A percentile compares a stretch with the other conserved stretches of the same genome.
phyloP scores from a whole-genome alignment of 2,888 invertebrate species.

The Syrphus vitripennis region DNA sequence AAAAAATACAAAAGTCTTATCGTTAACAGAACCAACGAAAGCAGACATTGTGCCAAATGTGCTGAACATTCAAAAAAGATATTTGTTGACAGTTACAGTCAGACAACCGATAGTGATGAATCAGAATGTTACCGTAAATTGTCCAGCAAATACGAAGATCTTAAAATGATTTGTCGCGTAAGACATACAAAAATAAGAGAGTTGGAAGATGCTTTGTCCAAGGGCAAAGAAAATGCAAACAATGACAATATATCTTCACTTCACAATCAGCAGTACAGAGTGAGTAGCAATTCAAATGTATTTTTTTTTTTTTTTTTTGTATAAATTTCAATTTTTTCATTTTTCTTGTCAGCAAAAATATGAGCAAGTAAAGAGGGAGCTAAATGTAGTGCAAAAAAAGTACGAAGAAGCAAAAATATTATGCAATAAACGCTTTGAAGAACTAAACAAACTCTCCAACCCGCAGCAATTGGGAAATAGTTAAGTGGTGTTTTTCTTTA shows the following conservation, averaged over 20 bases:
- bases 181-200: slow-evolving; percentile 75
- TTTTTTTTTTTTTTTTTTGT: too few relatives aligned
- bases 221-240: slow-evolving; percentile 56
- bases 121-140: slow-evolving; percentile 71
- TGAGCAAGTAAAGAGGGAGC: slow-evolving; percentile 71
- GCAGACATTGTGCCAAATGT: slow-evolving; percentile 42
- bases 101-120: slow-evolving; percentile 62
- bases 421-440: slow-evolving; percentile 67
- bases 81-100: slow-evolving; percentile 29
- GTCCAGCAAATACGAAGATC: slow-evolving; percentile 75
- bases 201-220: slow-evolving; percentile 72
- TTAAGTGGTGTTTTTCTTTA: background rate
- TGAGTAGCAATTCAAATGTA: background rate
- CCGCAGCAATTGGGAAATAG: slow-evolving; percentile 30
- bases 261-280: slow-evolving; percentile 36
- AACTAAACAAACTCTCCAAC: slow-evolving; percentile 53
- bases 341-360: slow-evolving; percentile 68
- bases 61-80: slow-evolving; percentile 21
- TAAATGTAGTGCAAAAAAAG: slow-evolving; percentile 70
- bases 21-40: slow-evolving; percentile 62
- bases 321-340: slow-evolving; percentile 14
- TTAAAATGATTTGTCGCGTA: slow-evolving; percentile 75
- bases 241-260: slow-evolving; percentile 67
- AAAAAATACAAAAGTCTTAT: slow-evolving; percentile 75
- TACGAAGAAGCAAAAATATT: slow-evolving; percentile 73